Base-by-base conservation (phyloP, 2,113 vertebrate genomes). In the Jaculus jaculus region DNA sequence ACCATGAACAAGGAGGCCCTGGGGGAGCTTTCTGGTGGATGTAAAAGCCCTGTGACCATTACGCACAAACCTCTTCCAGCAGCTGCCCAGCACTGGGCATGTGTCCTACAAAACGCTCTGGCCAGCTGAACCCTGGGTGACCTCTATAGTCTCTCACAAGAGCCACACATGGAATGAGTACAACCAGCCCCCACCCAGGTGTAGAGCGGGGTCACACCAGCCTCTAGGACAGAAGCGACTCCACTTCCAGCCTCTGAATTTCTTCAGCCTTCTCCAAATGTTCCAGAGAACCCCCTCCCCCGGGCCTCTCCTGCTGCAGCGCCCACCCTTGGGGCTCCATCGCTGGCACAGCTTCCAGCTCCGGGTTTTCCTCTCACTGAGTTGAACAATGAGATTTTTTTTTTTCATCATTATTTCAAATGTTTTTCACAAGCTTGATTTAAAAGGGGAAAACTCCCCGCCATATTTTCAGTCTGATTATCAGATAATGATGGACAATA, bases 401-500 rank as follows among this genome's bases (percentile, higher is more conserved):
- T 47, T 96, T 93, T 87, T 77, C 85, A 94, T 94, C 94, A 95
- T 97, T 97, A 98, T 97, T 98, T 97, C 97, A 96, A 98, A 97
- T 97, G 97, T 97, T 98, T 98, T 97, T 98, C 96, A 97, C 95
- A 96, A 97, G 98, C 97, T 96, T 97, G 97, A 98, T 97, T 98
- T 97, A 96, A 97, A 97, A 98, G 98, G 96, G 95, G 97, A 98
- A 97, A 98, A 98, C 96, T 97, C 98, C 84, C 96, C 96, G 94
- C 96, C 97, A 96, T 97, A 97, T 98, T 98, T 98, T 98, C 39
- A 0, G 97, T 97, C 97, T 98, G 98, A 98, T 98, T 98, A 98
- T 98, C 98, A 98, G 97, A 97, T 98, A 98, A 99, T 98, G 98
- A 98, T 17, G 97, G 98, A 98, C 98, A 98, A 98, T 98, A 97